Base-by-base conservation (phyloP, 2,113 vertebrate genomes). In the Perca schrenkii region DNA sequence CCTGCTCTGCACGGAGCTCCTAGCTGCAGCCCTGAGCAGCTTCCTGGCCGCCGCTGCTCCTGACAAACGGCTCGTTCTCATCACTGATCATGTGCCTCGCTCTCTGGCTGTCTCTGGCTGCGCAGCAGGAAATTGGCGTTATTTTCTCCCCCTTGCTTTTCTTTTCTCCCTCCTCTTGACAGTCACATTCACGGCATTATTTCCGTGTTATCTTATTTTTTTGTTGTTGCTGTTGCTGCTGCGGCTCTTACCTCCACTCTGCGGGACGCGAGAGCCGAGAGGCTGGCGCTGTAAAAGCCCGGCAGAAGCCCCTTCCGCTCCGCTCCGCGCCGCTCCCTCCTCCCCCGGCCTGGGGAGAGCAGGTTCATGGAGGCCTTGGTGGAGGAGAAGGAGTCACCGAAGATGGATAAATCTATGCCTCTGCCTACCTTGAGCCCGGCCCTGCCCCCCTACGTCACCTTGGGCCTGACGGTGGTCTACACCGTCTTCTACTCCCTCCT, bases 401-500 rank as follows among this genome's bases (percentile, higher is more conserved):
- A 88, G 61, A 95, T 94, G 77, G 93, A 93, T n/a, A 0, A 43
- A 47, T 15, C 88, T 8, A n/a, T 72, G 46, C 96, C 95, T 4
- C 93, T 92, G 52, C 97, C 97, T 8, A 98, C 98, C 49, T 92
- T 99, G 93, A 97, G 94, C 60, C 97, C 97, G 13, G 97, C 97
- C 67, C 96, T 98, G 83, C 96, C 96, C 75, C 96, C 96, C 2
- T 97, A 94, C 88, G 97, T 98, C 88, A 98, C 96, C 81, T 70
- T 99, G 94, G 97, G 98, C 80, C 95, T 99, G 92, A 99, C 98
- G 1, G 94, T 95, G 83, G 97, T 95, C 88, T 99, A 99, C 95
- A 98, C 97, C 22, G 93, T 92, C 89, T 97, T 98, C 94, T 99
- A 99, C 90, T 97, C 97, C 2, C 93, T 98, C 83, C 97, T 99